Percentiles rank a stretch among this genome's conserved stretches.
These are phyloP conservation scores for Hololepta plana DNA, from an alignment of 2,888 invertebrate species.

Conservation along the genomic window DNA sequence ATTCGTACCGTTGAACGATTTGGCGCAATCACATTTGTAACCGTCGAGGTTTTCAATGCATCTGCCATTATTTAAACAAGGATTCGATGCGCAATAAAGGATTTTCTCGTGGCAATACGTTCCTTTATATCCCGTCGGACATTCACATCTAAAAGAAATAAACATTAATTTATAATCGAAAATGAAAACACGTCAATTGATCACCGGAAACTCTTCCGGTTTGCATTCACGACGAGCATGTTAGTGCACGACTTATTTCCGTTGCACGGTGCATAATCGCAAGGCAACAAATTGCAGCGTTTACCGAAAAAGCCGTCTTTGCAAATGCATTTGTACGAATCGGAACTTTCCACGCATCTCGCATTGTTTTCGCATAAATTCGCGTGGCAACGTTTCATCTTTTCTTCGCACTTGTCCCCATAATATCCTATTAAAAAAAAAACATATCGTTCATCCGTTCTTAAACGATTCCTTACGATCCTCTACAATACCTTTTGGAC, in stretches of 20 bases:
- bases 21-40: constrained; percentile 31
- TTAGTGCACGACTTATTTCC: constrained; percentile 28
- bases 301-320: constrained; percentile 31
- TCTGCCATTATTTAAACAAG: constrained; percentile 25
- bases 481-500: constrained; percentile 16
- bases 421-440: constrained; percentile 16
- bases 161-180: background rate
- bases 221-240: constrained; percentile 22
- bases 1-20: constrained; percentile 28
- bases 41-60: constrained; percentile 20
- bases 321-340: constrained; percentile 32
- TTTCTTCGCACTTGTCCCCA: constrained; percentile 21
- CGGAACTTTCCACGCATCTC: constrained; percentile 21
- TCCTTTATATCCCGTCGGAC: constrained; percentile 35
- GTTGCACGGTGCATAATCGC: constrained; percentile 36
- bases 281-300: constrained; percentile 35
- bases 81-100: constrained; percentile 28
- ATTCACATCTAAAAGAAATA: constrained; percentile 29
- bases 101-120: constrained; percentile 27
- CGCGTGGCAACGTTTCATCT: constrained; percentile 14
- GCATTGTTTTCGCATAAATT: constrained; percentile 26
- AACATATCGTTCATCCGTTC: too few species aligned
- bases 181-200: constrained; percentile 5
- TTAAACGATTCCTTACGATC: too few species aligned
- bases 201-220: constrained; percentile 27